These are phyloP conservation scores for Phataginus tetradactyla DNA, from an alignment of 2,797 vertebrate species.

Conservation along the genomic window DNA sequence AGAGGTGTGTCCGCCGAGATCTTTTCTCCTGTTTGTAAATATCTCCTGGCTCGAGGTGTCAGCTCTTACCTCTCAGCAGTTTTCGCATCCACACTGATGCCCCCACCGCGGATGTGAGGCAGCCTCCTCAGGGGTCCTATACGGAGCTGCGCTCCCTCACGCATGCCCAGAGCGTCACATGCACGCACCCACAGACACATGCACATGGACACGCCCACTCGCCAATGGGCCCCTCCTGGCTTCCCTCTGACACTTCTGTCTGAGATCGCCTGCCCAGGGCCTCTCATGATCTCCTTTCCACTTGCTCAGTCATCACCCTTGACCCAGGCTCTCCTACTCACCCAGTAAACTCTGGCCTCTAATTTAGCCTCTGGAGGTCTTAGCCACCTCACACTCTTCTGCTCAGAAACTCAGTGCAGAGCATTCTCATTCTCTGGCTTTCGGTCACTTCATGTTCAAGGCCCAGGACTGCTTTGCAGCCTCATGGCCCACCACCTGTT, in stretches of 20 bases:
- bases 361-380: neutral
- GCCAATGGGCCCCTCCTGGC: neutral
- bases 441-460: neutral
- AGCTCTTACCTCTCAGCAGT: neutral
- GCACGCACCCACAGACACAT: accelerated
- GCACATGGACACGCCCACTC: neutral
- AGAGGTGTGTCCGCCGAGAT: neutral
- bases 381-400: neutral
- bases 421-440: neutral
- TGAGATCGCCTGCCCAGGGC: neutral
- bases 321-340: neutral
- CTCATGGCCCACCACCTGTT: neutral
- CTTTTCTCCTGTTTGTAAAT: neutral
- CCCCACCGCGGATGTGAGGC: neutral
- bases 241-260: neutral
- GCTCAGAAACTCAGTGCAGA: neutral
- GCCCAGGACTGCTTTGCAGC: neutral
- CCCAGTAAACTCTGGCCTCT: neutral
- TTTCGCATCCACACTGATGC: neutral
- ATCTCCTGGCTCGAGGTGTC: neutral
- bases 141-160: neutral
- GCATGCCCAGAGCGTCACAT: too few species aligned
- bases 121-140: neutral
- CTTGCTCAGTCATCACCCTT: neutral
- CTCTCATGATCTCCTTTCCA: neutral